These are phyloP conservation scores for Cnemophilus loriae DNA, from an alignment of 2,113 vertebrate species.

Conservation along the genomic window DNA sequence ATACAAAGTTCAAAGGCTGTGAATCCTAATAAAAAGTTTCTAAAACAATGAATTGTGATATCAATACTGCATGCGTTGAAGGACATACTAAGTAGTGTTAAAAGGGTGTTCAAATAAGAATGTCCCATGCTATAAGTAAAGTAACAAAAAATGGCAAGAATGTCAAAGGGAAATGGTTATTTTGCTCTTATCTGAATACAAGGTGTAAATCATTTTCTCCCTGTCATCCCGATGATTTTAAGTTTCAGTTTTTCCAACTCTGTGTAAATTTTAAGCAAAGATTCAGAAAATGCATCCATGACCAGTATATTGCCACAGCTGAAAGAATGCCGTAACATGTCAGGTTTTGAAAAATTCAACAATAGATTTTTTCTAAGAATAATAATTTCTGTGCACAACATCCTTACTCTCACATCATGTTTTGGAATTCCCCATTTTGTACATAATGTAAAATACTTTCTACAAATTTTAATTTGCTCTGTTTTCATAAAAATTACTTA, in stretches of 20 bases:
- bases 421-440: background rate
- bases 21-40: background rate
- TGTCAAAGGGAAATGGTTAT: background rate
- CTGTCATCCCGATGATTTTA: background rate
- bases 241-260: background rate
- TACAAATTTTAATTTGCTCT: background rate
- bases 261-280: background rate
- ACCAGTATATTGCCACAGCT: background rate
- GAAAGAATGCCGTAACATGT: background rate
- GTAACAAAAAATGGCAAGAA: background rate
- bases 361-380: background rate
- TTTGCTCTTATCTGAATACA: background rate
- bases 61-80: background rate
- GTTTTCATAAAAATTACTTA: background rate
- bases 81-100: background rate
- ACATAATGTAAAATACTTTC: background rate
- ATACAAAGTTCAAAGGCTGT: conserved; percentile 32
- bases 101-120: background rate
- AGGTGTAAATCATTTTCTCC: background rate
- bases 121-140: background rate
- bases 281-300: background rate
- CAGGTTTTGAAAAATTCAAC: background rate
- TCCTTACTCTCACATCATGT: background rate
- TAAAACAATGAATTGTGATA: background rate
- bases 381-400: background rate